Conservation (phyloP, 2,888 invertebrate species). For the Teleiodes luculella region DNA sequence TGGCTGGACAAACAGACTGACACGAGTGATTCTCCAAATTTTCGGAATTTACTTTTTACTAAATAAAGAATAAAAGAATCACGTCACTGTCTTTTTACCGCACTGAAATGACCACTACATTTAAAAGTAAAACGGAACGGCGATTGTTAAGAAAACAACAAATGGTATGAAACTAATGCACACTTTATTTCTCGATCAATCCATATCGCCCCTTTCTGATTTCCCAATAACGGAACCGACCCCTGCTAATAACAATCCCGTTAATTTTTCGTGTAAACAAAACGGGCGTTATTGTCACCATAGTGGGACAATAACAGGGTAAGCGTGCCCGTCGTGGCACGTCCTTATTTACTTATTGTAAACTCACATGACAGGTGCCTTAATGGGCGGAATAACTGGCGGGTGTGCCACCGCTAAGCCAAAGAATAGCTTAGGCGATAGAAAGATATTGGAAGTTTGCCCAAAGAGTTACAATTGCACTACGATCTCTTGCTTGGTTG, state of each 20-base stretch:
- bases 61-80: no score
- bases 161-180: neutral
- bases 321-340: conserved; percentile 51
- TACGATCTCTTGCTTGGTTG: no score
- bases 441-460: no score
- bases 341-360: conserved; percentile 77
- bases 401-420: conserved; percentile 52
- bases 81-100: no score
- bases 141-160: neutral
- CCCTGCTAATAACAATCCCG: conserved; percentile 36
- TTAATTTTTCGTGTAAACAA: conserved; percentile 68
- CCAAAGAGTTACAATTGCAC: no score
- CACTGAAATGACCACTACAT: no score
- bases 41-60: no score
- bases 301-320: conserved; percentile 69
- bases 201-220: conserved; percentile 21
- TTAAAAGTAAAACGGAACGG: no score
- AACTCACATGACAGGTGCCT: conserved; percentile 77
- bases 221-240: conserved; percentile 32
- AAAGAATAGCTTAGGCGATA: conserved; percentile 34
- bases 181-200: neutral
- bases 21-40: no score
- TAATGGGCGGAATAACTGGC: conserved; percentile 76
- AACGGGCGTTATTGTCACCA: conserved; percentile 53
- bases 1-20: no score